phyloP scores from a whole-genome alignment of 2,888 invertebrate genomes.

The Agrochola litura region DNA sequence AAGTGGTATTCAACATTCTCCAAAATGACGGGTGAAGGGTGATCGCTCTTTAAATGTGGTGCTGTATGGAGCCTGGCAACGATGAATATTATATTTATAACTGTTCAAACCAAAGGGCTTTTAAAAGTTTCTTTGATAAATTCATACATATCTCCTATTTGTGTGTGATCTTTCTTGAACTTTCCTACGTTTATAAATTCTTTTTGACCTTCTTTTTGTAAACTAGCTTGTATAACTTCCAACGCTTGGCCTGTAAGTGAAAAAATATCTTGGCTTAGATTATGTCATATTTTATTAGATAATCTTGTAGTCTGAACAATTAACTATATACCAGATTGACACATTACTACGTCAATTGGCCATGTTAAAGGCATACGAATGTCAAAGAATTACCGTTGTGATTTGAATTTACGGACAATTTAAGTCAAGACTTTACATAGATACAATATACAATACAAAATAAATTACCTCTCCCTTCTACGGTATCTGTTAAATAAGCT shows the following conservation, averaged over 20 bases:
- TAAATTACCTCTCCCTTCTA: slow-evolving; percentile 78
- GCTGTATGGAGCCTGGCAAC: slow-evolving; percentile 72
- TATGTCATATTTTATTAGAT: background rate
- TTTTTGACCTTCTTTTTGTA: slow-evolving; percentile 72
- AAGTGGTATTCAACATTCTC: slow-evolving; percentile 71
- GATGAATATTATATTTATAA: background rate
- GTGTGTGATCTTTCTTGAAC: slow-evolving; percentile 72
- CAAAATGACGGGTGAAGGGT: slow-evolving; percentile 70
- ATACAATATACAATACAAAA: background rate
- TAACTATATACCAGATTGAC: background rate
- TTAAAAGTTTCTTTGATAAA: slow-evolving; percentile 6
- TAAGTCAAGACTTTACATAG: background rate
- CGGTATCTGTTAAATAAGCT: slow-evolving; percentile 74
- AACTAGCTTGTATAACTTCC: slow-evolving; percentile 71
- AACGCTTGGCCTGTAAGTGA: slow-evolving; percentile 75
- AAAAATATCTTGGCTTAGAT: background rate
- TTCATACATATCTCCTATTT: slow-evolving; percentile 75
- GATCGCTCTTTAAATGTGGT: slow-evolving; percentile 69
- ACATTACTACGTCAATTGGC: background rate
- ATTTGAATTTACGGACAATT: background rate
- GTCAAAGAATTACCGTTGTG: background rate
- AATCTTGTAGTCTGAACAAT: background rate
- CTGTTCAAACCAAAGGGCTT: background rate
- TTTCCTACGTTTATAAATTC: slow-evolving; percentile 75
- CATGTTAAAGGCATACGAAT: background rate